Base-by-base conservation (phyloP, 2,888 invertebrate genomes). In the Hipparchia sbordonii region DNA sequence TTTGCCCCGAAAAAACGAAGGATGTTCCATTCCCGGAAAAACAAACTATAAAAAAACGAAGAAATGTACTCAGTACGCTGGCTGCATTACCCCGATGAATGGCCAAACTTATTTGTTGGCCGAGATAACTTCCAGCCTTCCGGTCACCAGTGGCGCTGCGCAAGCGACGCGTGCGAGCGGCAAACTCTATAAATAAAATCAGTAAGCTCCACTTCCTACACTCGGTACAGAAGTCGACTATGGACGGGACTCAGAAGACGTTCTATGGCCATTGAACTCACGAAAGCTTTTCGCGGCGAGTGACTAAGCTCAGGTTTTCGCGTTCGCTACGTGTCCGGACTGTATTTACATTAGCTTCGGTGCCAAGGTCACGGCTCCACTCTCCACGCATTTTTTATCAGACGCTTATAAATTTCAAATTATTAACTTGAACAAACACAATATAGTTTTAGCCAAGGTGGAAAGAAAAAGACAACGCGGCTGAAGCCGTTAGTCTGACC, bases 231-330 rank as follows among this genome's bases (percentile, higher is more conserved):
- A 84, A 51, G 39, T 60, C 56, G 8, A 13, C 51, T 65, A 52
- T 12, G 33, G 65, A 65, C 65, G 23, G 65, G 85, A 87, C 89
- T 89, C 89, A 86, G 82, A 87, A 89, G 86, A 87, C 87, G 88
- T 90, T 89, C 89, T 91, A 92, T 92, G 93, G 89, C 85, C 91
- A 83, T 87, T 92, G 92, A 93, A 91, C 93, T 86, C 90, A 84
- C 84, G 85, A 87, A 87, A 90, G 85, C 84, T 87, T 88, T 89
- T 88, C 82, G 85, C 84, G 78, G 79, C 74, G 79, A 77, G 80
- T 87, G 85, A 87, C 85, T 85, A 83, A 86, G 79, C 77, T 73
- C 74, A 60, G 77, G 78, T 77, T 81, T 82, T 82, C 76, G 78
- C 74, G 75, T 81, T 77, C 73, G 77, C 77, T 78, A 81, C 75